Percentiles rank a stretch among this genome's conserved stretches.
Evolutionary conservation across 2,888 invertebrate genomes (phyloP).

Genomic region (Sepiola atlantica): DNA sequence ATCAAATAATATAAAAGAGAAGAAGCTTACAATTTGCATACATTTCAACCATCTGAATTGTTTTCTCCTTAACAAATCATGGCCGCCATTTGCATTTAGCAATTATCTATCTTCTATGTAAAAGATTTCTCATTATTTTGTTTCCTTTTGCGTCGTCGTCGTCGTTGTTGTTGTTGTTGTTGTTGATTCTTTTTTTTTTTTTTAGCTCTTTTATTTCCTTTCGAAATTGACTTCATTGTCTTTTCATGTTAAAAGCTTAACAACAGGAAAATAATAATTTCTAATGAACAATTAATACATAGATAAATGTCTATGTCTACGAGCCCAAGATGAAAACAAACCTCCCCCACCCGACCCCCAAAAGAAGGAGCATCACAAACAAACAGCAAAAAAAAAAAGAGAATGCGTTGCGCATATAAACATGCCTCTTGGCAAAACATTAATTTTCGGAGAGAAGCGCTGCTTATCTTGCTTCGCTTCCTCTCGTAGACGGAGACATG

Average conservation of each 20-base stretch:
- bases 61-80: not conserved
- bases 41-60: not conserved
- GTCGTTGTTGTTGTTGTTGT: too few relatives aligned
- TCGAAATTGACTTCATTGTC: constrained; percentile 32
- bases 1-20: not conserved
- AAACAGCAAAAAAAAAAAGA: too few relatives aligned
- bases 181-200: not conserved
- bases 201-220: not conserved
- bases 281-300: constrained; percentile 5
- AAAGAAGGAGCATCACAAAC: not conserved
- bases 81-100: not conserved
- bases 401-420: not conserved
- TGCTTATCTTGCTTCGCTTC: not conserved
- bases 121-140: not conserved
- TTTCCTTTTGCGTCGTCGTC: too few relatives aligned
- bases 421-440: not conserved
- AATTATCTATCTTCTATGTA: not conserved
- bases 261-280: not conserved
- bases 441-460: not conserved
- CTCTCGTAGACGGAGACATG: too few relatives aligned
- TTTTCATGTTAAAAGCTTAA: not conserved
- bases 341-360: too few relatives aligned
- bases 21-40: not conserved
- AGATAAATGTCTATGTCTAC: not conserved
- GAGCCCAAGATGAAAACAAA: not conserved